Evolutionary conservation across 2,797 vertebrate genomes (phyloP), one percentile per base, ranked within the genome.

Genomic region (Chromobotia macracanthus): DNA sequence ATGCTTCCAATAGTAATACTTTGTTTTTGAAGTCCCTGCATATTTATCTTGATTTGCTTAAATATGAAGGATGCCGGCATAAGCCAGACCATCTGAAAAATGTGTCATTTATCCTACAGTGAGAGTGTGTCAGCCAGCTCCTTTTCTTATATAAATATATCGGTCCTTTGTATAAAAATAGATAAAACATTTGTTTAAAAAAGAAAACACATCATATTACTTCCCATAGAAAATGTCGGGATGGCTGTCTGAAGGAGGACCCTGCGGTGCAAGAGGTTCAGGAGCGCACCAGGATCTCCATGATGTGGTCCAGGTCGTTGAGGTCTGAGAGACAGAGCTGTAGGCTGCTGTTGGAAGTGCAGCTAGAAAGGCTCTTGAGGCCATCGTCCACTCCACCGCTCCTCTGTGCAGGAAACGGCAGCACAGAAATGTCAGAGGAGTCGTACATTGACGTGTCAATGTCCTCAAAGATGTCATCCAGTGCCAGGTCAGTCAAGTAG

Each of bases 401-500:
- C 79, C 86, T 82, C 5, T 78, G 72, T 0, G 53, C 60, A 70
- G 85, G 86, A 21, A 89, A 80, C 0, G 90, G 85, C 82, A 93
- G 89, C 25, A 87, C 91, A 18, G 90, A 90, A 7, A 93, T 90
- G 83, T 95, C 93, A 1, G 92, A 92, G 0, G 91, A 89, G 80
- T 94, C 94, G 2, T 94, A 95, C 93, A 94, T 95, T 3, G 94
- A 95, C 53, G 94, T 95, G 86, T 95, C 94, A 46, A 94, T 94
- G 86, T 95, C 94, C 82, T 95, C 94, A 80, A 95, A 95, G 84
- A 95, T 94, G 88, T 94, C 94, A 74, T 95, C 94, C 75, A 94
- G 91, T 55, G 90, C 88, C 83, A 95, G 88, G 87, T 95, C 94
- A 63, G 92, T 93, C 90, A 94, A 89, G 88, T 94, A 95, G 88